A percentile compares a stretch with the other conserved stretches of the same genome.
Evolutionary conservation across 2,888 invertebrate genomes (phyloP).

Genomic region (Limnephilus marmoratus): DNA sequence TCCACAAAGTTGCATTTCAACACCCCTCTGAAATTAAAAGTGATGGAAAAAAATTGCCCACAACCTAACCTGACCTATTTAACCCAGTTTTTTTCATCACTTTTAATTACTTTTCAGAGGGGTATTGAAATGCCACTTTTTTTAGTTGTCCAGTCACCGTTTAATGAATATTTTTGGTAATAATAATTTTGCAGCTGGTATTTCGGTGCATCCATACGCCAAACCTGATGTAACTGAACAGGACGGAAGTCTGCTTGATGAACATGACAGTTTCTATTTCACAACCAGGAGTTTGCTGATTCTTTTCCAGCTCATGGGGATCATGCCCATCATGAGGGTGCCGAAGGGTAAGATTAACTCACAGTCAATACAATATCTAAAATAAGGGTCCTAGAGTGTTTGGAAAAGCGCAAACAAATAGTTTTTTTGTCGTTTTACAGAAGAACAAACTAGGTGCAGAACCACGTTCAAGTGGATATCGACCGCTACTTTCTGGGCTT

Average conservation of each 20-base stretch:
- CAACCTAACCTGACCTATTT: no score
- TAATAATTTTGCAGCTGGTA: not conserved
- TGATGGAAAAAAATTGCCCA: no score
- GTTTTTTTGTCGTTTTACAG: conserved; percentile 67
- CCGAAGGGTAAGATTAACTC: conserved; percentile 72
- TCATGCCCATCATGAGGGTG: conserved; percentile 85
- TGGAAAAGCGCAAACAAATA: not conserved
- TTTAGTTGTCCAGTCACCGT: no score
- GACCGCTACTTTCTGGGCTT: conserved; percentile 82
- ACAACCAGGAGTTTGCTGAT: conserved; percentile 84
- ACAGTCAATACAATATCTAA: not conserved
- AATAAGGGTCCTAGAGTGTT: no score
- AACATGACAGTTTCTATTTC: conserved; percentile 83
- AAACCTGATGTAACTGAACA: conserved; percentile 72
- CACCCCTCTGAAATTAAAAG: no score
- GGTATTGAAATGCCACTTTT: no score
- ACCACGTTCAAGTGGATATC: conserved; percentile 83
- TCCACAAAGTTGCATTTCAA: no score
- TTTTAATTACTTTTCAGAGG: no score
- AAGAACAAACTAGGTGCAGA: conserved; percentile 72
- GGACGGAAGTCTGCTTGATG: conserved; percentile 79
- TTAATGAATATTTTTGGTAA: no score
- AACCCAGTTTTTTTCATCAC: no score
- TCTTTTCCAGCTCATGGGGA: conserved; percentile 85
- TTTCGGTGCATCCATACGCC: not conserved